Percentiles rank a stretch among this genome's conserved stretches.
These are phyloP conservation scores for Cassiopea xamachana DNA, from an alignment of 30 jellyfish, hydroid and myxozoan species.

Conservation along the genomic window DNA sequence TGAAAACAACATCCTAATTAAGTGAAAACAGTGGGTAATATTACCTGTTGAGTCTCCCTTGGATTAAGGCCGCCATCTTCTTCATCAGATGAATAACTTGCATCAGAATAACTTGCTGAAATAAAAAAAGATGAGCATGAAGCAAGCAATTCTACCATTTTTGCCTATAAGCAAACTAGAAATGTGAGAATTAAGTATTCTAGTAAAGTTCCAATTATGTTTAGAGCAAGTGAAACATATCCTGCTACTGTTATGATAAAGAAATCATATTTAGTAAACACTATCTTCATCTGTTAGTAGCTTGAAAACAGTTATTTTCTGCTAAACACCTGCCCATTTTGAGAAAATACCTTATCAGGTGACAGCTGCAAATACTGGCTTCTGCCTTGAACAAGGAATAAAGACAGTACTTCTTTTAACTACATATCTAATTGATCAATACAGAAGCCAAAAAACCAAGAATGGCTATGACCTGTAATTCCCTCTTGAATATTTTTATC, in stretches of 20 bases:
- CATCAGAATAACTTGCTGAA: slow-evolving; percentile 96
- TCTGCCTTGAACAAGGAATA: too few species aligned
- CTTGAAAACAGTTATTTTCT: not conserved
- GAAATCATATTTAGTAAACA: not conserved
- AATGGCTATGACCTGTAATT: too few species aligned
- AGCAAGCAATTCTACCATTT: slow-evolving; percentile 15
- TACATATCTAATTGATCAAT: too few species aligned
- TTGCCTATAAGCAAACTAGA: not conserved
- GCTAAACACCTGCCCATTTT: not conserved
- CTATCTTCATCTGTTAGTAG: not conserved
- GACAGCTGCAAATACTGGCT: not conserved
- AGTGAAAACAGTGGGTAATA: not conserved
- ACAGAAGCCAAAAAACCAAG: too few species aligned
- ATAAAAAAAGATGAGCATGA: slow-evolving; percentile 14
- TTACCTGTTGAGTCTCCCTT: slow-evolving; percentile 92
- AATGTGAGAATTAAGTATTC: not conserved
- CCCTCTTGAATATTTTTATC: too few species aligned
- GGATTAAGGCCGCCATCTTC: slow-evolving; percentile 97
- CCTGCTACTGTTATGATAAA: not conserved
- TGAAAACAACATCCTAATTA: too few species aligned
- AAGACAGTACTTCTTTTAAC: too few species aligned
- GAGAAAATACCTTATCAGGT: not conserved
- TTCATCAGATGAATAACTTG: slow-evolving; percentile 95
- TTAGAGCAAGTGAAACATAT: not conserved
- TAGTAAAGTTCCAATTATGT: not conserved